phyloP scores from a whole-genome alignment of 2,888 invertebrate genomes.

The Encarsia formosa region DNA sequence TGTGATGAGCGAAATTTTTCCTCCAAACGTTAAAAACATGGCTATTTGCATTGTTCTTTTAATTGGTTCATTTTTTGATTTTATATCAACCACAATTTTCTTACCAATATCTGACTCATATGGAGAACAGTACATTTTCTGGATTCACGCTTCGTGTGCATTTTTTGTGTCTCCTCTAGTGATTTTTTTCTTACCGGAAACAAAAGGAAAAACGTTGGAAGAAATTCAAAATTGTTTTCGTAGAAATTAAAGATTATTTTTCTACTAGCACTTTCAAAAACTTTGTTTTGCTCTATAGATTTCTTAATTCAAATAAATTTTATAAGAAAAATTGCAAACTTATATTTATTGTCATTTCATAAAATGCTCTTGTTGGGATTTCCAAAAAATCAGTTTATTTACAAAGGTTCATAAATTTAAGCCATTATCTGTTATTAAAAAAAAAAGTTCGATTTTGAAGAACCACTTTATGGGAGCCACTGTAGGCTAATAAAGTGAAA shows the following conservation, averaged over 20 bases:
- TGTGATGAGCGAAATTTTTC: conserved; percentile 29
- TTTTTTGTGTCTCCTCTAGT: not conserved
- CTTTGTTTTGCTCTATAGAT: no score
- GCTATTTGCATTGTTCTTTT: conserved; percentile 25
- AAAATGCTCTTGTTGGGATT: no score
- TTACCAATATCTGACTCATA: conserved; percentile 24
- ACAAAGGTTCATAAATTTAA: no score
- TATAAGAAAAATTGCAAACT: no score
- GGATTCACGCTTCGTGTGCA: not conserved
- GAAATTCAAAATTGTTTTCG: conserved; percentile 37
- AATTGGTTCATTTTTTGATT: conserved; percentile 22
- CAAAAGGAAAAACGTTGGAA: conserved; percentile 42
- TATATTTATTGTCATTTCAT: no score
- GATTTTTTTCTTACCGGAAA: conserved; percentile 37
- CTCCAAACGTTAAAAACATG: conserved; percentile 28
- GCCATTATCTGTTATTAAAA: no score
- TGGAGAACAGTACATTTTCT: conserved; percentile 22
- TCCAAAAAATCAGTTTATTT: no score
- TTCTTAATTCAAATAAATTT: no score
- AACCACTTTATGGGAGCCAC: no score
- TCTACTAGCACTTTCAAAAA: no score
- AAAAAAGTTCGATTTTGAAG: no score
- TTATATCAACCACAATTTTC: conserved; percentile 25
- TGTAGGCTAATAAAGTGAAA: no score
- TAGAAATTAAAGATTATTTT: not conserved